Evolutionary conservation across 2,113 vertebrate species (phyloP).

Genomic region (Cephalopholis sonnerati): DNA sequence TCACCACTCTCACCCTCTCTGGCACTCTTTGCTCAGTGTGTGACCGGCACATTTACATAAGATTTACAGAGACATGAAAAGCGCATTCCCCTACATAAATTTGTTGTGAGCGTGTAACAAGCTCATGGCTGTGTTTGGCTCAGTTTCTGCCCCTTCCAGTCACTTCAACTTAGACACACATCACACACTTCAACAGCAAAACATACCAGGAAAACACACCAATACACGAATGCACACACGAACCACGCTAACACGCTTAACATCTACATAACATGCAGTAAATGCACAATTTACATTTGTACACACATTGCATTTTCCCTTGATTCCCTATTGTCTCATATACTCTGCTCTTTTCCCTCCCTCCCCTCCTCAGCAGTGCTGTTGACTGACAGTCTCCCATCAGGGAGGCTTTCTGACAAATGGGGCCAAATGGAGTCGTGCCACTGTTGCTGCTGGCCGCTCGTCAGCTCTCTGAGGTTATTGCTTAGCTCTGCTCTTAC

Average conservation of each 20-base stretch:
- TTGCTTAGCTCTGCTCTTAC: slow-evolving; percentile 61
- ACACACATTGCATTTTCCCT: background rate
- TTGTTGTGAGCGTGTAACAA: slow-evolving; percentile 61
- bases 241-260: background rate
- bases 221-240: background rate
- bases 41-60: slow-evolving; percentile 47
- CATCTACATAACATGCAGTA: slow-evolving; percentile 5
- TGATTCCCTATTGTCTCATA: background rate
- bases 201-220: background rate
- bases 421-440: slow-evolving; percentile 75
- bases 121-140: slow-evolving; percentile 53
- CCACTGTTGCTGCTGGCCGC: slow-evolving; percentile 69
- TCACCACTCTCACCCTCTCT: slow-evolving; percentile 3
- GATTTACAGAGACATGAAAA: slow-evolving; percentile 56
- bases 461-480: slow-evolving; percentile 62
- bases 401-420: slow-evolving; percentile 76
- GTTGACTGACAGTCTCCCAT: slow-evolving; percentile 67
- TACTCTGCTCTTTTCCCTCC: background rate
- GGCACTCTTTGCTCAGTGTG: slow-evolving; percentile 23
- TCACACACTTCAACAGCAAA: background rate
- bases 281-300: background rate
- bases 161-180: slow-evolving; percentile 46
- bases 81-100: slow-evolving; percentile 52
- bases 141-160: slow-evolving; percentile 23
- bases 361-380: background rate